Conservation (phyloP, 2,888 invertebrate genomes). For the Lepetodrilus schrolli region DNA sequence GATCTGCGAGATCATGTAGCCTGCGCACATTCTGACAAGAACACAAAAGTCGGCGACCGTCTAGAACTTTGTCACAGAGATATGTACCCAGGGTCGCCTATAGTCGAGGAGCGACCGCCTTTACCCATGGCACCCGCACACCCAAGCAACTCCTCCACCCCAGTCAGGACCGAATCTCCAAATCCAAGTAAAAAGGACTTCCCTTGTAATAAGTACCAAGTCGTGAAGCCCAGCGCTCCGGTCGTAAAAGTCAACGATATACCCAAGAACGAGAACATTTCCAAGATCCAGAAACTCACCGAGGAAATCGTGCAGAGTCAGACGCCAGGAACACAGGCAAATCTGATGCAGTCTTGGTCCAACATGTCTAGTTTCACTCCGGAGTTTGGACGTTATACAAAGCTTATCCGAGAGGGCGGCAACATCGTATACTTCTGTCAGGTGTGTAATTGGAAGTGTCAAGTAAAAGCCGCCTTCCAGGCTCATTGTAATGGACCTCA, state of each 20-base stretch:
- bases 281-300: slow-evolving; percentile 49
- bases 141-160: not conserved
- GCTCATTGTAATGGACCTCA: slow-evolving; percentile 52
- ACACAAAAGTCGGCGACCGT: not conserved
- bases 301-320: slow-evolving; percentile 50
- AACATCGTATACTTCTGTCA: slow-evolving; percentile 67
- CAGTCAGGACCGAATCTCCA: not conserved
- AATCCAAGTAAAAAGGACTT: slow-evolving; percentile 5
- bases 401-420: slow-evolving; percentile 62
- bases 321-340: not conserved
- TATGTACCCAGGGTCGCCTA: not conserved
- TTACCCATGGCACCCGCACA: not conserved
- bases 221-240: slow-evolving; percentile 4
- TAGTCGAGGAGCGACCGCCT: not conserved
- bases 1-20: slow-evolving; percentile 52
- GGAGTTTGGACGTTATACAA: slow-evolving; percentile 65
- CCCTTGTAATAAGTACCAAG: slow-evolving; percentile 15
- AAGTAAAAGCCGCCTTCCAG: slow-evolving; percentile 59
- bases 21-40: slow-evolving; percentile 38
- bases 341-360: not conserved
- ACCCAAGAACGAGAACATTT: slow-evolving; percentile 30
- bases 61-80: not conserved
- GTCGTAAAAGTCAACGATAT: not conserved
- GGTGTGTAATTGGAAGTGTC: slow-evolving; percentile 65
- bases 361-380: slow-evolving; percentile 49